phyloP scores from a whole-genome alignment of 2,888 invertebrate genomes.

The Acanthosepion lycidas region DNA sequence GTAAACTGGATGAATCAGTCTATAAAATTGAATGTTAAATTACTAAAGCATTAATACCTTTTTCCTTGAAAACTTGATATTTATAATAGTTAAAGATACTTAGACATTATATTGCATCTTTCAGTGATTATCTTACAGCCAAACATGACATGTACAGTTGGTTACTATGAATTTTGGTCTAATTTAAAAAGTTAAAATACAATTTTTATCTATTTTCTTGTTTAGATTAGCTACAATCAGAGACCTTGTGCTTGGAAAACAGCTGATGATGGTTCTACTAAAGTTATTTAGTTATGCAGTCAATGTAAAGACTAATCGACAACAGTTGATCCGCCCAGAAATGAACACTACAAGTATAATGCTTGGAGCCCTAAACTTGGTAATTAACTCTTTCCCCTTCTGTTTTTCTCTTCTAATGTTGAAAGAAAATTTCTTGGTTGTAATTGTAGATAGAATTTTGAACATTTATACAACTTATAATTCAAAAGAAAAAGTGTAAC shows the following conservation, averaged over 20 bases:
- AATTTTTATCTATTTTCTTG: conserved; percentile 21
- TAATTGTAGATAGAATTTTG: no score
- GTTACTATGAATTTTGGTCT: neutral
- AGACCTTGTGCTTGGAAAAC: conserved; percentile 89
- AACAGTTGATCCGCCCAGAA: conserved; percentile 89
- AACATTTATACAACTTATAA: no score
- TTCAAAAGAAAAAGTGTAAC: no score
- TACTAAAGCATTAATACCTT: neutral
- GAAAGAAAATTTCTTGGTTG: neutral
- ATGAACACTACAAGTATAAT: conserved; percentile 77
- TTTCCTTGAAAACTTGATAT: neutral
- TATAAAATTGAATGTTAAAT: no score
- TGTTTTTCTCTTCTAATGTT: neutral
- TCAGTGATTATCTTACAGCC: neutral
- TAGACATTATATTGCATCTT: neutral
- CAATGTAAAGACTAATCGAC: conserved; percentile 88
- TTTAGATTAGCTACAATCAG: conserved; percentile 86
- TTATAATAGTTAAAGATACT: neutral
- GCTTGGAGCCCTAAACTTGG: conserved; percentile 84
- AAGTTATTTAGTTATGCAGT: conserved; percentile 92
- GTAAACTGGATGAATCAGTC: no score
- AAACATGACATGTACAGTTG: neutral
- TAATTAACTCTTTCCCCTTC: conserved; percentile 58
- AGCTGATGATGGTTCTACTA: conserved; percentile 89
- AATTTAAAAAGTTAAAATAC: neutral